Base-by-base conservation (phyloP, 2,797 vertebrate species). In the Aulostomus chinensis region DNA sequence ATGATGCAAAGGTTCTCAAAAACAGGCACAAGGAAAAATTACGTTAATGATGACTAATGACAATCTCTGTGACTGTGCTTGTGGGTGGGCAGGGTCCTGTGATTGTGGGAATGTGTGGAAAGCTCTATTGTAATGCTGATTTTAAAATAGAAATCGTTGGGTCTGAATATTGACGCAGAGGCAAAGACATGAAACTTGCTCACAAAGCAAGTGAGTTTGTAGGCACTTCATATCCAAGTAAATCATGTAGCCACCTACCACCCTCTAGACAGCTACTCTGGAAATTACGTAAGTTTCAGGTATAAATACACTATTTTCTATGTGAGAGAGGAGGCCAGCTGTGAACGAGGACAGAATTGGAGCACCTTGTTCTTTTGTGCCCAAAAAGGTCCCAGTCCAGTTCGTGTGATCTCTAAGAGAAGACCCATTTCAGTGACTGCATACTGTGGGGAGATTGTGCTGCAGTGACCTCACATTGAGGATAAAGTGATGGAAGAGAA, bases 281-380 rank as follows among this genome's bases (percentile, higher is more conserved):
- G 34, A 80, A 74, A 71, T 83, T 79, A 76, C 18, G 37, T 80
- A 79, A 86, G 61, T 47, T 58, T 51, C 55, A 46, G 69, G 73
- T 76, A 88, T 84, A 84, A 84, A 82, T 85, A 86, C 53, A 25
- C 26, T 18, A 64, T 47, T 56, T 45, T 49, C 55, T 32, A 66
- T 46, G 48, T 66, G 64, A 76, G 54, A 78, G 81, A 85, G 71
- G 81, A 87, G 83, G 61, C 70, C 73, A 75, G 82, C 83, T 84
- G 82, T 76, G 77, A 81, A 52, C 12, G 38, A 54, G 80, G 84
- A 89, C 81, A 89, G 84, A 91, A 90, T 76, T 85, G 72, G 88
- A 90, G 80, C 89, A 87, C 84, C 83, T 81, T 86, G 89, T 89
- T 88, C 88, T 76, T 82, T 73, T 80, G 46, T 65, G 66, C 70